Percentiles rank a stretch among this genome's conserved stretches.
These are phyloP conservation scores for Lepidurus couesii DNA, from an alignment of 1,140 invertebrate species.

Conservation along the genomic window DNA sequence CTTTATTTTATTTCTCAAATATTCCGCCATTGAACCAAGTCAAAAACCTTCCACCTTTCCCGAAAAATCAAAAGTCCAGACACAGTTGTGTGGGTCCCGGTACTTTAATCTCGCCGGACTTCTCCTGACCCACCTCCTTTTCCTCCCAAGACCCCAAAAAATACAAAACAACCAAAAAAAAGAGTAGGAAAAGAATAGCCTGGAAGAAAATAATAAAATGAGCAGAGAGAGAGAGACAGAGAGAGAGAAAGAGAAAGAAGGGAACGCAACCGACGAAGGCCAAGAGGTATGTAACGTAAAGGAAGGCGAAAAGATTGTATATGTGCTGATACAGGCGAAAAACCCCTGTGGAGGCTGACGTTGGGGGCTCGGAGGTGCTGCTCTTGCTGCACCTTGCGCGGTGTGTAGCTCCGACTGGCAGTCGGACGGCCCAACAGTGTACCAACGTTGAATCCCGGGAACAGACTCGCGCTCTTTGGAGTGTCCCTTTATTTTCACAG, in stretches of 20 bases:
- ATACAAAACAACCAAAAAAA: neutral
- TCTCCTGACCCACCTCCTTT: neutral
- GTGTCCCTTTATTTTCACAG: neutral
- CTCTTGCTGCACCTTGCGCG: constrained; percentile 16
- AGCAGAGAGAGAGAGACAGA: neutral
- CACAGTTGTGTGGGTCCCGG: neutral
- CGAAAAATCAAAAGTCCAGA: neutral
- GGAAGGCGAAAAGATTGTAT: constrained; percentile 29
- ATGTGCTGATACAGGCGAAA: neutral
- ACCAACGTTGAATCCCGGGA: constrained; percentile 10
- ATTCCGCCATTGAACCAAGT: neutral
- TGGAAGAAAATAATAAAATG: constrained; percentile 24
- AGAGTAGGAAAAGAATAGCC: constrained; percentile 23
- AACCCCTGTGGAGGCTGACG: constrained; percentile 15
- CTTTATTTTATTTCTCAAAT: neutral
- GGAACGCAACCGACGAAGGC: constrained; percentile 26
- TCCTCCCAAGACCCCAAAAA: neutral
- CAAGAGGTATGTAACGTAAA: constrained; percentile 25
- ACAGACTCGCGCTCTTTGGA: neutral
- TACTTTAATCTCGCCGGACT: neutral
- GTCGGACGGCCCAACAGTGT: constrained; percentile 2
- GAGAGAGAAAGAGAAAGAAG: constrained; percentile 34
- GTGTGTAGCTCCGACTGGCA: neutral
- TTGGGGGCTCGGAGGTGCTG: neutral
- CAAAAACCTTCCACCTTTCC: neutral